phyloP scores from a whole-genome alignment of 2,113 vertebrate species.

The Lepus americanus region DNA sequence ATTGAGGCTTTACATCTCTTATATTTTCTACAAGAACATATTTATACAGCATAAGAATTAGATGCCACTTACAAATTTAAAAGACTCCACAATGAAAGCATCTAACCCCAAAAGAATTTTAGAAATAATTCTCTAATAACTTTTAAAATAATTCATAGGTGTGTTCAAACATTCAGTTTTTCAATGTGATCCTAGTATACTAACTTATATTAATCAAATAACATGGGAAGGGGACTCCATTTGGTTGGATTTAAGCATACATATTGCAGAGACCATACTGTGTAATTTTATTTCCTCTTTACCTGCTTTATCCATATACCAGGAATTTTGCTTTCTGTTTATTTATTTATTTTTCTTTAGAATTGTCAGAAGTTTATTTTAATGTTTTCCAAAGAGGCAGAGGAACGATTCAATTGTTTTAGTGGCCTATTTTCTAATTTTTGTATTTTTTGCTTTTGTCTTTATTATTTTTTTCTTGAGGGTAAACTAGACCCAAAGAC shows the following conservation, averaged over 20 bases:
- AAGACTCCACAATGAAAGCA: background rate
- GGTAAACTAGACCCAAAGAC: background rate
- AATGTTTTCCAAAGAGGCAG: background rate
- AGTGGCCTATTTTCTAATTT: background rate
- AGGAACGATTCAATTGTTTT: background rate
- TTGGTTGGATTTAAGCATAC: background rate
- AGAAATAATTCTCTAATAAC: background rate
- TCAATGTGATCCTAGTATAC: background rate
- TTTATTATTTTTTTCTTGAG: background rate
- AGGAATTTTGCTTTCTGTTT: background rate
- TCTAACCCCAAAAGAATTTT: background rate
- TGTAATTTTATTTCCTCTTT: background rate
- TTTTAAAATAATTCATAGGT: background rate
- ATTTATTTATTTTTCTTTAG: background rate
- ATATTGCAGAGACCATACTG: background rate
- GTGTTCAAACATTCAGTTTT: conserved; percentile 21
- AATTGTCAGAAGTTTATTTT: background rate
- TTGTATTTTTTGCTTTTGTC: background rate
- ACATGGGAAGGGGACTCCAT: background rate
- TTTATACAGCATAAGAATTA: background rate
- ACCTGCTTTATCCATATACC: background rate
- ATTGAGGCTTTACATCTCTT: background rate
- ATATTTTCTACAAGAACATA: background rate
- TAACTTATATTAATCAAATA: background rate
- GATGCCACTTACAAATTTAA: background rate